Base-by-base conservation (phyloP, 1,140 invertebrate species). In the Teleopsis dalmanni region DNA sequence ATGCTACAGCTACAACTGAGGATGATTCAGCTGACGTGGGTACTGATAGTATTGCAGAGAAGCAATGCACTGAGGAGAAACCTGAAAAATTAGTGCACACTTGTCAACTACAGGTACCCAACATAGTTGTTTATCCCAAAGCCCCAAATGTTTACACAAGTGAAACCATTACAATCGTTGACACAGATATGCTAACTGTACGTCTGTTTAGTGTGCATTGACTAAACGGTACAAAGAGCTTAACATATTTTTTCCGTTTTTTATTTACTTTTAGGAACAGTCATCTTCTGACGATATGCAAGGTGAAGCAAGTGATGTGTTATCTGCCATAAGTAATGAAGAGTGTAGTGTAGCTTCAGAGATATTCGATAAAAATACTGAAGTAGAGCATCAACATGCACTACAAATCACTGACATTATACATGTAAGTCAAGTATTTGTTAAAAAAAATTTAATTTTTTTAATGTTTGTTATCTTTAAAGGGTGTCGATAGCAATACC, bases 241-340 rank as follows among this genome's bases (percentile, higher is more conserved):
- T 29, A 29, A 19, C 31, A 27, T 43, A 19, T 27, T 4, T 25
- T 21, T 10, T 44, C 9, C 33, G 13, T 33, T 50, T 33, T n/a
- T 6, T 31, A 43, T 31, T 47, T 9, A 3, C 22, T 46, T 38
- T 1, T 42, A 71, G 65, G 68, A 71, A 22, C 62, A 60, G 34
- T 70, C 67, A 13, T 66, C 67, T 0, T 63, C 67, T 5, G 66
- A 70, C 11, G 51, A 55, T 40, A 18, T 59, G 26, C 54, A 42
- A 1, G 58, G 58, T 5, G 68, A 71, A 31, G 59, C 65, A 0
- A 71, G 68, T 43, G 80, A 79, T 57, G 77, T 81, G 4, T 70
- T 82, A 25, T 81, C 79, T 47, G 80, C 78, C 53, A 81, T 82
- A 49, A 81, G 80, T 64, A 82, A 81, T 54, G 81, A 83, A 60